Percentiles rank a stretch among this genome's conserved stretches.
Evolutionary conservation across 2,888 invertebrate species (phyloP).

Genomic region (Pyrrhosoma nymphula): DNA sequence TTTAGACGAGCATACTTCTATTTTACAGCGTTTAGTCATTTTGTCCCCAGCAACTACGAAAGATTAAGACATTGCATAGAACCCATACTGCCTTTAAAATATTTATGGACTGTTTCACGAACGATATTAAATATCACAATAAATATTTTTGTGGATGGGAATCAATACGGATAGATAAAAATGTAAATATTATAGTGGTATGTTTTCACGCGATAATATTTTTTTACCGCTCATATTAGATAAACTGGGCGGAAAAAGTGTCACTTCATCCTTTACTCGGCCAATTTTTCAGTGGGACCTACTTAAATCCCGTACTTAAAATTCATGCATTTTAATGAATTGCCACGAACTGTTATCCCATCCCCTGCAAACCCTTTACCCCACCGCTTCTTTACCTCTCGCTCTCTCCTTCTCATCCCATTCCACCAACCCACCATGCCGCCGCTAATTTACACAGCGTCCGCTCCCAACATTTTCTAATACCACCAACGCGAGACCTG

Average conservation of each 20-base stretch:
- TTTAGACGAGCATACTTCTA: no score
- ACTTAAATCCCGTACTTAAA: background rate
- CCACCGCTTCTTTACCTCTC: background rate
- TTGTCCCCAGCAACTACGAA: no score
- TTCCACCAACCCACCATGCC: background rate
- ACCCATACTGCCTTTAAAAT: no score
- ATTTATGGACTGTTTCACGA: no score
- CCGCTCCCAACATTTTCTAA: background rate
- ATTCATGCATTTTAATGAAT: conserved; percentile 52
- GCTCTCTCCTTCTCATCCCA: background rate
- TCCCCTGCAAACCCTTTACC: background rate
- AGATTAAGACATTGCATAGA: no score
- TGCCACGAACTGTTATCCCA: background rate
- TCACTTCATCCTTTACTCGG: background rate
- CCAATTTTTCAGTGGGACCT: background rate
- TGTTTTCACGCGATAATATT: no score
- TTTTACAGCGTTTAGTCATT: no score
- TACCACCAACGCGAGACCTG: background rate
- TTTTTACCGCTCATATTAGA: no score
- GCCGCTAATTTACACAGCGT: background rate
- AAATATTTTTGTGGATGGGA: no score
- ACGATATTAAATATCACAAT: no score
- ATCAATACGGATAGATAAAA: no score
- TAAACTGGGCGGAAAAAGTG: background rate
- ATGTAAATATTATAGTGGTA: no score